Percentiles rank a stretch among this genome's conserved stretches.
phyloP scores from a whole-genome alignment of 2,113 vertebrate species.

The Anser cygnoides region DNA sequence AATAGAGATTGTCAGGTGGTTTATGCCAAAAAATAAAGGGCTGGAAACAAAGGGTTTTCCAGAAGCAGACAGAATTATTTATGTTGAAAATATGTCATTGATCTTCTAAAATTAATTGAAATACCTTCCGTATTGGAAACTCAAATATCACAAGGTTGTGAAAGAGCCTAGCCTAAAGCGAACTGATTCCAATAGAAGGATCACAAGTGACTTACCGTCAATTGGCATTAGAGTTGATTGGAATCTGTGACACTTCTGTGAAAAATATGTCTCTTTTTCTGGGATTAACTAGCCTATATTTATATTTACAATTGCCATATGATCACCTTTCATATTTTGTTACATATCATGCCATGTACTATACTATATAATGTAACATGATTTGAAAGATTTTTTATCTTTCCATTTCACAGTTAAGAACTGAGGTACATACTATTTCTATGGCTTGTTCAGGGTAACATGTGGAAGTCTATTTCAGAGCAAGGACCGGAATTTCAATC shows the following conservation, averaged over 20 bases:
- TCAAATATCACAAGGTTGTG: slow-evolving; percentile 31
- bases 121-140: slow-evolving; percentile 21
- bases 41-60: slow-evolving; percentile 43
- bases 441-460: slow-evolving; percentile 18
- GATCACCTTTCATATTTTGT: slow-evolving; percentile 17
- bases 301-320: slow-evolving; percentile 49
- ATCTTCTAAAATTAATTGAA: slow-evolving; percentile 62
- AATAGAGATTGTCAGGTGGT: slow-evolving; percentile 7
- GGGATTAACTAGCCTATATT: slow-evolving; percentile 54
- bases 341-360: slow-evolving; percentile 11
- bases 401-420: slow-evolving; percentile 42
- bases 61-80: background rate
- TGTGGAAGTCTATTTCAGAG: slow-evolving; percentile 43
- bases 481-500: slow-evolving; percentile 46
- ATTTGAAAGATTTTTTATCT: slow-evolving; percentile 58
- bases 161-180: slow-evolving; percentile 52
- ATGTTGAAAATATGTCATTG: background rate
- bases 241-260: slow-evolving; percentile 46
- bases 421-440: background rate
- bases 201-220: slow-evolving; percentile 58
- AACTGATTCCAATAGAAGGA: slow-evolving; percentile 40
- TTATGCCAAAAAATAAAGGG: background rate
- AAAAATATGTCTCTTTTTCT: slow-evolving; percentile 33
- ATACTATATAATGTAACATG: background rate
- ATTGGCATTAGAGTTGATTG: slow-evolving; percentile 46